Conservation (phyloP, 2,888 invertebrate species). For the Osmoderma eremita region DNA sequence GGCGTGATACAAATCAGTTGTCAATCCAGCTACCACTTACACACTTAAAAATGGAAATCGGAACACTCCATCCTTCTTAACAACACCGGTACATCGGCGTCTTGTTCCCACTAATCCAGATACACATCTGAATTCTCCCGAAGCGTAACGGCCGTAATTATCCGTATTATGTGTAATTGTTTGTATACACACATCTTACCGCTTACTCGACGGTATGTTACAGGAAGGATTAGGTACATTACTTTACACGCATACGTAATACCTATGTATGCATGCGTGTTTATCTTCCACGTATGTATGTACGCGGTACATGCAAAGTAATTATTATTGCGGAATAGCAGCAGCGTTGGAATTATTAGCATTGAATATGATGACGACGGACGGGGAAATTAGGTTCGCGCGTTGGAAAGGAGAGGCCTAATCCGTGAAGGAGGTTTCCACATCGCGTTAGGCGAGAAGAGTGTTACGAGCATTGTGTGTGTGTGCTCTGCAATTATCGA, state of each 20-base stretch:
- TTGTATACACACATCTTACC: conserved; percentile 46
- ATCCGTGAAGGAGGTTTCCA: conserved; percentile 28
- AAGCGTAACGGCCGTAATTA: conserved; percentile 57
- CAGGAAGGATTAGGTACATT: no score
- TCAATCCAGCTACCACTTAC: conserved; percentile 11
- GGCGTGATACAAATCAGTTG: background rate
- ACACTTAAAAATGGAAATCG: conserved; percentile 21
- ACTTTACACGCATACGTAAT: conserved; percentile 41
- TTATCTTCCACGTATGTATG: no score
- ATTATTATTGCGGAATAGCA: background rate
- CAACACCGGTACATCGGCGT: background rate
- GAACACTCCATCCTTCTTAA: background rate
- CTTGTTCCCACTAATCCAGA: conserved; percentile 52
- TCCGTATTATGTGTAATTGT: conserved; percentile 60
- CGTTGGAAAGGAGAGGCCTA: conserved; percentile 22
- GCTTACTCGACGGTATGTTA: no score
- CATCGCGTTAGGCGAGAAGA: conserved; percentile 2
- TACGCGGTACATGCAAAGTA: no score
- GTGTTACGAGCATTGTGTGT: conserved; percentile 20
- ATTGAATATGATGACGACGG: conserved; percentile 55
- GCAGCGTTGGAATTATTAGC: conserved; percentile 55
- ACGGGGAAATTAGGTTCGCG: conserved; percentile 48
- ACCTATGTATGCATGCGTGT: conserved; percentile 9
- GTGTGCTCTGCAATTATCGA: conserved; percentile 11
- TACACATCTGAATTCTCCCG: conserved; percentile 54